A percentile compares a stretch with the other conserved stretches of the same genome.
phyloP scores from a whole-genome alignment of 2,888 invertebrate species.

The Cataglyphis altisquamis region DNA sequence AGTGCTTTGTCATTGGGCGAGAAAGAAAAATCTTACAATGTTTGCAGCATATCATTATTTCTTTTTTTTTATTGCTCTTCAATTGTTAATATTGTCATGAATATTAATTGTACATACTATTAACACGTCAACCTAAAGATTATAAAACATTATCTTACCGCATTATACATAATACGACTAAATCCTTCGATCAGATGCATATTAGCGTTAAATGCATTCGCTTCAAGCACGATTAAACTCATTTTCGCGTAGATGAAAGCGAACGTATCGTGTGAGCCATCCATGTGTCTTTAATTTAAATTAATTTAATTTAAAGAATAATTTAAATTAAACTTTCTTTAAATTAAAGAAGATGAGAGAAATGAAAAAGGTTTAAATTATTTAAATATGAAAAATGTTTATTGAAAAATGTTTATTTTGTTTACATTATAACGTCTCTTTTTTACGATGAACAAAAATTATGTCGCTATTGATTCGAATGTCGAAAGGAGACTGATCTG shows the following conservation, averaged over 20 bases:
- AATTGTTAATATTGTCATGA: slow-evolving; percentile 14
- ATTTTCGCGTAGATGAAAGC: neutral
- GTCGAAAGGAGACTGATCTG: neutral
- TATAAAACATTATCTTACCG: neutral
- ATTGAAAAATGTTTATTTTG: neutral
- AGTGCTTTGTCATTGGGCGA: slow-evolving; percentile 1
- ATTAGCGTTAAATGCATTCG: slow-evolving; percentile 7
- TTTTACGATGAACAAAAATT: neutral
- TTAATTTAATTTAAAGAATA: no score
- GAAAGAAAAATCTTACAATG: neutral
- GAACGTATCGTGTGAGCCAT: no score
- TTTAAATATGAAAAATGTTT: no score
- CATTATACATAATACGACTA: neutral
- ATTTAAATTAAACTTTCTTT: no score
- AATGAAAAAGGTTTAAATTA: neutral
- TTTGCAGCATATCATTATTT: slow-evolving; percentile 8
- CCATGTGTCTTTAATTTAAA: no score
- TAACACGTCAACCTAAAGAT: neutral
- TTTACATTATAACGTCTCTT: neutral
- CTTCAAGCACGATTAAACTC: neutral
- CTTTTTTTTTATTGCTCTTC: neutral
- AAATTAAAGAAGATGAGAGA: neutral
- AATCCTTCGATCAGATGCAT: slow-evolving; percentile 18
- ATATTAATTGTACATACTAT: slow-evolving; percentile 21
- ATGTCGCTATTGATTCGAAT: neutral